phyloP scores from a whole-genome alignment of 2,113 vertebrate genomes.

The Lasiurus borealis region DNA sequence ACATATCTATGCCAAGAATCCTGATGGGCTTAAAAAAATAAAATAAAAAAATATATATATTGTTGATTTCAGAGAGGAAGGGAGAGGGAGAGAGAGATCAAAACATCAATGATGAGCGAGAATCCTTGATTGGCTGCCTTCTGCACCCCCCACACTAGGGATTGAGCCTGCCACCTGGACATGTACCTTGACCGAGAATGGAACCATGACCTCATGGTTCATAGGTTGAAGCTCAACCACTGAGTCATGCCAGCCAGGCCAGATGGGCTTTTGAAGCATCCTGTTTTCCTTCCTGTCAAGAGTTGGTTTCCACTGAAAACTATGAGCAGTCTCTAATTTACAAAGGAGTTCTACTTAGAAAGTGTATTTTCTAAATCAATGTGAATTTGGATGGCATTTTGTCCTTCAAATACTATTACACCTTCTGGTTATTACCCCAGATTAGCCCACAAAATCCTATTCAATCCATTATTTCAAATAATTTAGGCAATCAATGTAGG shows the following conservation, averaged over 20 bases:
- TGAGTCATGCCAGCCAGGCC: too few species aligned
- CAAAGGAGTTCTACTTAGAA: conserved; percentile 8
- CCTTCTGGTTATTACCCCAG: neutral
- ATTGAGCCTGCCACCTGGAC: too few species aligned
- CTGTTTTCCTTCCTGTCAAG: neutral
- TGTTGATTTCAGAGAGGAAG: too few species aligned
- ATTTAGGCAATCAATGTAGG: neutral
- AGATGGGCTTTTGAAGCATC: neutral
- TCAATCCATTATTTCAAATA: conserved; percentile 48
- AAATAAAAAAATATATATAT: too few species aligned
- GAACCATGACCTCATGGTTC: too few species aligned
- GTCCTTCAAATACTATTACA: conserved; percentile 26
- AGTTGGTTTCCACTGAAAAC: conserved; percentile 16
- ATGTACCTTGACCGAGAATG: too few species aligned
- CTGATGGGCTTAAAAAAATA: neutral
- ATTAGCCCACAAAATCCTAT: neutral
- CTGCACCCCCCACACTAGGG: too few species aligned
- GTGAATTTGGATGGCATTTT: conserved; percentile 1
- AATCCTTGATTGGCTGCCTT: too few species aligned
- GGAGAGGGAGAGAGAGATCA: too few species aligned
- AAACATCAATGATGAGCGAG: too few species aligned
- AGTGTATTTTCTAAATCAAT: conserved; percentile 5
- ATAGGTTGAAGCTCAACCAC: too few species aligned
- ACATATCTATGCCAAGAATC: neutral
- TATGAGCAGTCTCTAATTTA: neutral